Evolutionary conservation across 1,140 invertebrate genomes (phyloP).

Genomic region (Patella vulgata): DNA sequence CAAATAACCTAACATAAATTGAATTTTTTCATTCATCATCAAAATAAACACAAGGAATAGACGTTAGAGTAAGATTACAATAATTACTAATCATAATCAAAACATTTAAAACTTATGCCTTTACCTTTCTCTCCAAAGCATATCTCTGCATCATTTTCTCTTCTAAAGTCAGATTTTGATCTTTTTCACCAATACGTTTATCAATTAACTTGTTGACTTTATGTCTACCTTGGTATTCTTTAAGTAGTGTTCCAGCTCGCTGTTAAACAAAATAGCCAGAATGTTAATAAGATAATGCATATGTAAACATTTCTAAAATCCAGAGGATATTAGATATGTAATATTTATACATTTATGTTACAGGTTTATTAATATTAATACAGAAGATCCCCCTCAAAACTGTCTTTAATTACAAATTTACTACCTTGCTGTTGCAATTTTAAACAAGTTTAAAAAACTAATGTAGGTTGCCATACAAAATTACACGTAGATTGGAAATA

Average conservation of each 20-base stretch:
- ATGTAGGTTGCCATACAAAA: no score
- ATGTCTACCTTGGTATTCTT: constrained; percentile 83
- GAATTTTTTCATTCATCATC: no score
- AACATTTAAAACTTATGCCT: neutral
- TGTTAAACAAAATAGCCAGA: constrained; percentile 46
- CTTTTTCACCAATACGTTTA: constrained; percentile 86
- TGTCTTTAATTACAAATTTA: no score
- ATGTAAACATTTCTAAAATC: no score
- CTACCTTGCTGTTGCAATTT: no score
- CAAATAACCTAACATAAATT: no score
- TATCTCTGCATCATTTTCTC: constrained; percentile 87
- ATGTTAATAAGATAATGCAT: neutral
- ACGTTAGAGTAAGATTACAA: no score
- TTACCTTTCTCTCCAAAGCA: constrained; percentile 77
- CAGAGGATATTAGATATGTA: no score
- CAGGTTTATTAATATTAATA: neutral
- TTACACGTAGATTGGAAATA: no score
- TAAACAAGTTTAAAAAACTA: no score
- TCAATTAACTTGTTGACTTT: constrained; percentile 87
- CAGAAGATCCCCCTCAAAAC: no score
- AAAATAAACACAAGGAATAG: no score
- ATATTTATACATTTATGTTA: neutral
- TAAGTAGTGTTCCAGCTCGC: constrained; percentile 84
- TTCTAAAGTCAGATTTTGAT: constrained; percentile 76
- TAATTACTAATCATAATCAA: neutral